Evolutionary conservation across 2,888 invertebrate species (phyloP).

Genomic region (Xylophagus ater): DNA sequence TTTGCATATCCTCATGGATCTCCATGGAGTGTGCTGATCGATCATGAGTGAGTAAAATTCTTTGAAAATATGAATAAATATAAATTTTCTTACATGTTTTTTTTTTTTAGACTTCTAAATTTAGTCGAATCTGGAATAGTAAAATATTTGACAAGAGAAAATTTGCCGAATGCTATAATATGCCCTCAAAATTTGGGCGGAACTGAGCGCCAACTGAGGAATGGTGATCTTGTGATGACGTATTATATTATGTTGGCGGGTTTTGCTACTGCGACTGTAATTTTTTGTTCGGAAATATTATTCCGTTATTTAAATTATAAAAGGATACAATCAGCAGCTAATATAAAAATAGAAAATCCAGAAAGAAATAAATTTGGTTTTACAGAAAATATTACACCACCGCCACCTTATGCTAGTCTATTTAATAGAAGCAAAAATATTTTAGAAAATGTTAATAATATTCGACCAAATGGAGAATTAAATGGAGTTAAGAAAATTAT

Average conservation of each 20-base stretch:
- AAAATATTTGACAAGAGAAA: slow-evolving; percentile 48
- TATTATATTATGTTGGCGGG: slow-evolving; percentile 65
- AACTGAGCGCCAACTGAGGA: slow-evolving; percentile 63
- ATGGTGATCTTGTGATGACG: slow-evolving; percentile 67
- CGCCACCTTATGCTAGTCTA: slow-evolving; percentile 53
- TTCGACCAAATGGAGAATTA: not conserved
- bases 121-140: slow-evolving; percentile 68
- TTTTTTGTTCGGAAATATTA: slow-evolving; percentile 55
- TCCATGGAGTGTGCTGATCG: slow-evolving; percentile 48
- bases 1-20: slow-evolving; percentile 61
- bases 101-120: slow-evolving; percentile 47
- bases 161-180: slow-evolving; percentile 62
- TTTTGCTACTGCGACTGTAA: slow-evolving; percentile 49
- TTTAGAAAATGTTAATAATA: slow-evolving; percentile 7
- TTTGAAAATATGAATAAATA: slow-evolving; percentile 1
- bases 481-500: slow-evolving; percentile 45
- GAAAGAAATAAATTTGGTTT: slow-evolving; percentile 5
- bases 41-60: slow-evolving; percentile 51
- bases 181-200: slow-evolving; percentile 73
- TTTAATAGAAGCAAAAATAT: slow-evolving; percentile 22
- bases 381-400: slow-evolving; percentile 38
- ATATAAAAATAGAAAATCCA: not conserved
- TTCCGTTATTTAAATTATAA: slow-evolving; percentile 32
- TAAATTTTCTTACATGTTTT: slow-evolving; percentile 2
- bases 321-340: not conserved